Percentiles rank a stretch among this genome's conserved stretches.
phyloP scores from a whole-genome alignment of 2,888 invertebrate species.

The Boloria selene region DNA sequence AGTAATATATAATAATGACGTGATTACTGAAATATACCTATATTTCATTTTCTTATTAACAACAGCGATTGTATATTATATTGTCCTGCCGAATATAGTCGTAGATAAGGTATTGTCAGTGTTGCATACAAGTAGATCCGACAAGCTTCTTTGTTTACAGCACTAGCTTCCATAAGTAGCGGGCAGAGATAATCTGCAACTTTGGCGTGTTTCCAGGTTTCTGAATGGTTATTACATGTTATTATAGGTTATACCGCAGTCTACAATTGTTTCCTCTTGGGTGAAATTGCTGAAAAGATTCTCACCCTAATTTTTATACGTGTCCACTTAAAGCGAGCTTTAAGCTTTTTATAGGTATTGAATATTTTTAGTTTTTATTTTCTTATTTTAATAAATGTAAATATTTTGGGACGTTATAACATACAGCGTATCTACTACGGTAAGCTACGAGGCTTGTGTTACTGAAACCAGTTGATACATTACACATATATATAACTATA shows the following conservation, averaged over 20 bases:
- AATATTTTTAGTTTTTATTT: background rate
- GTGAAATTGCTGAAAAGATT: slow-evolving; percentile 4
- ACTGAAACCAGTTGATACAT: too few species aligned
- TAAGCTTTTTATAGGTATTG: background rate
- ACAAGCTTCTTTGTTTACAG: background rate
- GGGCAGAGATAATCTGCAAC: slow-evolving; percentile 2
- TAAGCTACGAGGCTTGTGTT: too few species aligned
- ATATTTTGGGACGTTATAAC: too few species aligned
- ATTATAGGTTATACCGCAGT: slow-evolving; percentile 9
- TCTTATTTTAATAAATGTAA: too few species aligned
- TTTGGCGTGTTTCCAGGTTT: slow-evolving; percentile 12
- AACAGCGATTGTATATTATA: too few species aligned
- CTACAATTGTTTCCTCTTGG: background rate
- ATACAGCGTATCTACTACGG: too few species aligned
- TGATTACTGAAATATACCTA: too few species aligned
- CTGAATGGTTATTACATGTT: slow-evolving; percentile 13
- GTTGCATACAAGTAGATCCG: background rate
- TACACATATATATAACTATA: too few species aligned
- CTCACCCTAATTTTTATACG: background rate
- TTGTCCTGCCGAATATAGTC: too few species aligned
- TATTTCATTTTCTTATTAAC: too few species aligned
- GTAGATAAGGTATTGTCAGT: too few species aligned
- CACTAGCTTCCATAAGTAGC: slow-evolving; percentile 1
- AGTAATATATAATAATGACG: too few species aligned
- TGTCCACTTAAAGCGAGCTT: background rate